Base-by-base conservation (phyloP, 2,888 invertebrate genomes). In the Trachelus stipa region DNA sequence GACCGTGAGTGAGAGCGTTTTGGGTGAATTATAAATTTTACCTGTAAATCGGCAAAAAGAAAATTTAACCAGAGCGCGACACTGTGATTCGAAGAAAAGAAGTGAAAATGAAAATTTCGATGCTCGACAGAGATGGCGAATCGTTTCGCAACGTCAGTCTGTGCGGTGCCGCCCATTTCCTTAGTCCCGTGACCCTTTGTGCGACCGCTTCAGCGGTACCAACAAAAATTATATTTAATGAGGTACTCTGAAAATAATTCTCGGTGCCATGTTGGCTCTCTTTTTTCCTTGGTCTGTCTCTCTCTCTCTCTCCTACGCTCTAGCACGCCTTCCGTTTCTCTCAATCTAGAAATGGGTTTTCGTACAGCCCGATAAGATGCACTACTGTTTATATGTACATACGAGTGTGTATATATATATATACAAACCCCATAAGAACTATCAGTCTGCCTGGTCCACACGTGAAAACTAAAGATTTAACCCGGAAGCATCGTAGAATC, bases 221-320 rank as follows among this genome's bases (percentile, higher is more conserved):
- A 76, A 73, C 34, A 79, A 80, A 81, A 75, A 83, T 79, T 73
- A 68, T 37, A 76, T 79, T 83, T 83, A 83, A 83, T 83, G 81
- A 83, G 83, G 73, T 34, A 77, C 77, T 77, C 74, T 68, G 69
- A 74, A 77, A 77, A 73, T 77, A 77, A 73, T 75, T 84, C 82
- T 71, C 71, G 33, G 71, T 56, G 56, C 56, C 56, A 23, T 23
- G 56, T 56, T 56, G 56, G 9, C 56, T 23, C 23, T 56, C 9
- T 56, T 40, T 15, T 56, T 56, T 2, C 56, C 2, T 15, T 23
- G 6, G 9, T 56, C 23, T 23, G 15, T 40, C 40, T 15, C 6
- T 40, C 15, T 15, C 6, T 40, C 15, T 15, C 2, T 15, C 15
- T 40, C 56, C 23, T 23, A 0, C 0, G 9, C 56, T 56, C 9